phyloP scores from a whole-genome alignment of 1,140 invertebrate species.

The Hetaerina americana region DNA sequence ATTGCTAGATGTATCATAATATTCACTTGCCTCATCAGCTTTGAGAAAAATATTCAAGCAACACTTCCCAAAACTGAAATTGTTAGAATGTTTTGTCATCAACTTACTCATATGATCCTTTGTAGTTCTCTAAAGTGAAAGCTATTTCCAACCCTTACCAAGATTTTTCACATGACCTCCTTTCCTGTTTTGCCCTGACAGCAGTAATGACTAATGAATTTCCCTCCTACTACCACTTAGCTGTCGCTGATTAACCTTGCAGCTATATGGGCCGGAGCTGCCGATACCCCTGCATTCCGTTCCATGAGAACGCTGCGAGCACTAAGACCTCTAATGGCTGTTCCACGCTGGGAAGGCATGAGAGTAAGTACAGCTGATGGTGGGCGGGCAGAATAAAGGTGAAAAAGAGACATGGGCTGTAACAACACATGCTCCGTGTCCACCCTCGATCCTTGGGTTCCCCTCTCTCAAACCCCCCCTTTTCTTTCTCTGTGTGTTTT shows the following conservation, averaged over 20 bases:
- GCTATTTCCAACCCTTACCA: not conserved
- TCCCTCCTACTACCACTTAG: constrained; percentile 27
- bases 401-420: not conserved
- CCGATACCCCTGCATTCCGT: constrained; percentile 78
- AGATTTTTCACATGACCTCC: not conserved
- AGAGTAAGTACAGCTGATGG: constrained; percentile 60
- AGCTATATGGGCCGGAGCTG: constrained; percentile 63
- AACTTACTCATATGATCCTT: too few species aligned
- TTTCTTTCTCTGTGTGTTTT: too few species aligned
- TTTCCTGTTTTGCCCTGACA: not conserved
- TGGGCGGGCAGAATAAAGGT: not conserved
- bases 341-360: constrained; percentile 93
- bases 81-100: too few species aligned
- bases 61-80: too few species aligned
- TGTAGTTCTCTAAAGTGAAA: too few species aligned
- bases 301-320: constrained; percentile 86
- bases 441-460: not conserved
- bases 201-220: not conserved
- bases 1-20: too few species aligned
- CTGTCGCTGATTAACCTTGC: constrained; percentile 79
- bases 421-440: constrained; percentile 4
- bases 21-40: too few species aligned
- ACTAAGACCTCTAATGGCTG: constrained; percentile 74
- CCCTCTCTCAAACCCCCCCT: not conserved
- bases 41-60: too few species aligned